Evolutionary conservation across 2,797 vertebrate genomes (phyloP).

Genomic region (Semotilus atromaculatus): DNA sequence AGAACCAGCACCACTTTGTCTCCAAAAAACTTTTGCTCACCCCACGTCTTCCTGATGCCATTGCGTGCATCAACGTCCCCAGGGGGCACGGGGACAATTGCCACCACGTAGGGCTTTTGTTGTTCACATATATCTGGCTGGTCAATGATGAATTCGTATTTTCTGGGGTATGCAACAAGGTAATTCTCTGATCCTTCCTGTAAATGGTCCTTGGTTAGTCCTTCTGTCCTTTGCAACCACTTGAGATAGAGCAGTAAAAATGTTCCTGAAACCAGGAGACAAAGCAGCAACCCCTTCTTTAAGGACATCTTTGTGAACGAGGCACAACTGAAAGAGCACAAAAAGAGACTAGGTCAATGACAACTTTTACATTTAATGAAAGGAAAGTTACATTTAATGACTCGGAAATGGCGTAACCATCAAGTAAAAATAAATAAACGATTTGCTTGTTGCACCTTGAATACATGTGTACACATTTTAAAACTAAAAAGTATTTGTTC

Average conservation of each 20-base stretch:
- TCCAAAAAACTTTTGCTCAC: constrained; percentile 65
- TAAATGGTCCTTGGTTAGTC: background rate
- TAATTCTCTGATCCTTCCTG: constrained; percentile 44
- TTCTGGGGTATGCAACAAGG: constrained; percentile 68
- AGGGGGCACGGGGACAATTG: constrained; percentile 69
- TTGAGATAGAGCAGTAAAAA: background rate
- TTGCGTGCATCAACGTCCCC: constrained; percentile 43
- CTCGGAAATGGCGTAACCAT: background rate
- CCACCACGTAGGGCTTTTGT: constrained; percentile 73
- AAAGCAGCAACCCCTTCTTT: background rate
- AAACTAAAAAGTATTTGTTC: too few species aligned
- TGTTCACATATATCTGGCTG: constrained; percentile 67
- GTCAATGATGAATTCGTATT: constrained; percentile 75
- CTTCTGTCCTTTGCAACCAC: accelerated
- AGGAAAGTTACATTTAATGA: background rate
- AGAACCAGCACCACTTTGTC: constrained; percentile 70
- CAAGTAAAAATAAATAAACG: background rate
- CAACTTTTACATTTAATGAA: background rate
- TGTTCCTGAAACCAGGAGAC: background rate
- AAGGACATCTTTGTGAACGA: constrained; percentile 1
- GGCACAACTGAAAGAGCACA: background rate
- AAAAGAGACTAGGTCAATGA: background rate
- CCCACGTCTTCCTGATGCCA: constrained; percentile 81
- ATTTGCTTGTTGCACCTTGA: background rate
- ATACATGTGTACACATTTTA: too few species aligned